Evolutionary conservation across 2,797 vertebrate species (phyloP).

Genomic region (Etheostoma nigrum): DNA sequence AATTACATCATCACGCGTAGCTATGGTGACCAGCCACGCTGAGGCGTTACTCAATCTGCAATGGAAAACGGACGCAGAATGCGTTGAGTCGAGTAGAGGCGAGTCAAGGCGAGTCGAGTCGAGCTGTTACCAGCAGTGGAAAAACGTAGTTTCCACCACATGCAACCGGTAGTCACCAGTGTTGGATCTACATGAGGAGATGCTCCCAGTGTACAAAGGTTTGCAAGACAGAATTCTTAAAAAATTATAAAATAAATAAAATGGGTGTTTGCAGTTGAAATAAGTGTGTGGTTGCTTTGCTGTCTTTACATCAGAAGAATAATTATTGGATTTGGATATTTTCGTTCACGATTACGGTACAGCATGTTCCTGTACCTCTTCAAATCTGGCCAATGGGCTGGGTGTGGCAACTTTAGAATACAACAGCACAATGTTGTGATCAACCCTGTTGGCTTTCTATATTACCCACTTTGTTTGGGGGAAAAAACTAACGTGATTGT

Average conservation of each 20-base stretch:
- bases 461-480: not conserved
- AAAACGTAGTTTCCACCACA: not conserved
- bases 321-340: not conserved
- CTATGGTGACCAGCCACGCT: no score
- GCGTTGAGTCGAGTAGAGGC: no score
- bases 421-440: not conserved
- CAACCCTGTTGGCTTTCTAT: not conserved
- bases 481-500: not conserved
- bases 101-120: no score
- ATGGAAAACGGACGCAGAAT: no score
- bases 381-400: not conserved
- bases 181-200: not conserved
- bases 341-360: not conserved
- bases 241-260: not conserved
- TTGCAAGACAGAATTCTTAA: no score
- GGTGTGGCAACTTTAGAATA: not conserved
- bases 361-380: not conserved
- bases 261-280: not conserved
- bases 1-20: no score
- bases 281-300: not conserved
- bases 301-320: not conserved
- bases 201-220: not conserved
- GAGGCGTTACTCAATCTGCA: no score
- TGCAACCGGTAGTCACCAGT: not conserved
- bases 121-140: no score